phyloP scores from a whole-genome alignment of 2,797 vertebrate species.

The Sebastes reedi region DNA sequence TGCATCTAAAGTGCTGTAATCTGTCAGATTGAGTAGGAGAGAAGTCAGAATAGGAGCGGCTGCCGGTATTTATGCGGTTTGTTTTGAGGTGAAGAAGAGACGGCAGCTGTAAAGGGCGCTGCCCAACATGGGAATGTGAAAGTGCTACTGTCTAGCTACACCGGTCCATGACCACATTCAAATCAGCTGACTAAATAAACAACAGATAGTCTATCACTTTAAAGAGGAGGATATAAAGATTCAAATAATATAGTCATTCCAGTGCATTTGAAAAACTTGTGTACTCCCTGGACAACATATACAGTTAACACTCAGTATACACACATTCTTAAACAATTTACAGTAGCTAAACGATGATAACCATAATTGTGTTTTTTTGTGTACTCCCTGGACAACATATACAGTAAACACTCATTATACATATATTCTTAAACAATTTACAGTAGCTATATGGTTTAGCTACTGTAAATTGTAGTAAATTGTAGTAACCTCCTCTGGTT shows the following conservation, averaged over 20 bases:
- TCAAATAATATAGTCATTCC: too few species aligned
- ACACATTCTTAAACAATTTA: not conserved
- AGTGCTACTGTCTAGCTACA: not conserved
- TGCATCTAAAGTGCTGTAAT: not conserved
- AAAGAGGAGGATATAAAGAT: not conserved
- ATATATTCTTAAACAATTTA: too few species aligned
- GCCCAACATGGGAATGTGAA: not conserved
- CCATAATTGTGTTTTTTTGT: not conserved
- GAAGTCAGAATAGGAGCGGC: not conserved
- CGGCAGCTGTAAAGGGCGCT: conserved; percentile 28
- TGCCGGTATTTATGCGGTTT: not conserved
- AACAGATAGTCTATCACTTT: not conserved
- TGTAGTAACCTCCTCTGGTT: too few species aligned
- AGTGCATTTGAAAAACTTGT: not conserved
- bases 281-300: not conserved
- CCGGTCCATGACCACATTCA: not conserved
- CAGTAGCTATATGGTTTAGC: too few species aligned
- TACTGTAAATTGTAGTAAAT: too few species aligned
- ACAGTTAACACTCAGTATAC: not conserved
- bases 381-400: not conserved
- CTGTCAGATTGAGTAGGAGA: not conserved
- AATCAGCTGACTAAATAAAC: not conserved
- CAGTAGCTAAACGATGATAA: too few species aligned
- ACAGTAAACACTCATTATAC: not conserved
- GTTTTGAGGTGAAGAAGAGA: not conserved